Percentiles rank a stretch among this genome's conserved stretches.
These are phyloP conservation scores for Dreissena rostriformis DNA, from an alignment of 1,140 invertebrate genomes.

Conservation along the genomic window DNA sequence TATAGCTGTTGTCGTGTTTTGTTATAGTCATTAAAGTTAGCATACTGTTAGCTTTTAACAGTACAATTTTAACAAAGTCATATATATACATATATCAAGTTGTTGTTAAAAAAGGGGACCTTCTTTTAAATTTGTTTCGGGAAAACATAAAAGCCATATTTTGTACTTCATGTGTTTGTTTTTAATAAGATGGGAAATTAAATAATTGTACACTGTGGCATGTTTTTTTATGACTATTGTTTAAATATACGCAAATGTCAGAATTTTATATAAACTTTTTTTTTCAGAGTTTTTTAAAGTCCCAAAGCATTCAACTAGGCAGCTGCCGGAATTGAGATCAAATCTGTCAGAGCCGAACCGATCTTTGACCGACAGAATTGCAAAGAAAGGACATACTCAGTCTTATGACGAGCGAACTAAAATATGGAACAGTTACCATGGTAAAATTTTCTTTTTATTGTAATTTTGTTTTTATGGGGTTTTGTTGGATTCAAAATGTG, in stretches of 20 bases:
- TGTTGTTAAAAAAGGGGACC: no score
- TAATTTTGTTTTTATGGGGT: neutral
- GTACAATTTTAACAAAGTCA: no score
- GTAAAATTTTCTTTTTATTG: conserved; percentile 52
- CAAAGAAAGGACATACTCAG: conserved; percentile 66
- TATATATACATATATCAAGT: no score
- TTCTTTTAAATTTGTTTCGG: no score
- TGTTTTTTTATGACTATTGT: neutral
- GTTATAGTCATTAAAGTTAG: no score
- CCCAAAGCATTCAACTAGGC: conserved; percentile 59
- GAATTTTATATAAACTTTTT: conserved; percentile 7
- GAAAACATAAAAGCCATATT: no score
- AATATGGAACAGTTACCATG: conserved; percentile 66
- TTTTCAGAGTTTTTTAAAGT: conserved; percentile 62
- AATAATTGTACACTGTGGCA: no score
- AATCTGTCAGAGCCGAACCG: conserved; percentile 70
- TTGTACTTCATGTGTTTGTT: no score
- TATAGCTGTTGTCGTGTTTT: no score
- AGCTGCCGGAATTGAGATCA: conserved; percentile 72
- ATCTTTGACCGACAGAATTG: conserved; percentile 71
- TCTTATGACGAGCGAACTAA: conserved; percentile 59
- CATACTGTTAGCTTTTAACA: no score
- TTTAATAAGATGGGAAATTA: no score
- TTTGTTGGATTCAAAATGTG: neutral
- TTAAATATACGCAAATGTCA: neutral